Evolutionary conservation across 2,888 invertebrate species (phyloP), one percentile per base, ranked within the genome.

Genomic region (Aleiodes alternator): DNA sequence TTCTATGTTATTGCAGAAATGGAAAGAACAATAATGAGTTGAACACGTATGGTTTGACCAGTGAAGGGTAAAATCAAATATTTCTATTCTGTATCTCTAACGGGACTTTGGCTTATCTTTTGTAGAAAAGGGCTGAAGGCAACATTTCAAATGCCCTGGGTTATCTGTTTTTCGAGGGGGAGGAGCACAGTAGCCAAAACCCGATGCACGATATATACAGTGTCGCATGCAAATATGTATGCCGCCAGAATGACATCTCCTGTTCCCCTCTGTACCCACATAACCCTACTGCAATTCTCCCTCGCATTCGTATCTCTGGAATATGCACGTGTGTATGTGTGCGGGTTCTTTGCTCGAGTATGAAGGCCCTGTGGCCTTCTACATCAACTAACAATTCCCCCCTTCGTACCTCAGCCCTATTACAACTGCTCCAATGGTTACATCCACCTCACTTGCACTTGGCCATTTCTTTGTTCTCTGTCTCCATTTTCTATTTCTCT

Each of bases 151-250:
- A 31, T 29, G 73, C 71, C 73, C 55, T 53, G 31, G 38, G 50
- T 61, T 55, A 38, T n/a, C 68, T 66, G 31, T 11, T 43, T 43
- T 43, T 7, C 34, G 6, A 6, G 34, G 34, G 43, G 43, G 43
- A 43, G 43, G 12, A 55, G 56, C 53, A 50, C 64, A 51, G 50
- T 64, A 59, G 55, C 38, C 11, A 43, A 43, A 43, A 9, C 57
- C 51, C 57, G 23, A 56, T 38, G 55, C 56, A 9, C 71, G 71
- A 74, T 29, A 68, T 68, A 71, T 16, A 71, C 70, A 31, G 64
- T 69, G 76, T 77, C 72, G 79, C 80, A 82, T 82, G 82, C 81
- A 82, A 81, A 82, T 82, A 81, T 81, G 80, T 81, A 75, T 80
- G 79, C 78, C 79, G 78, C n/a, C 14, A 78, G 76, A 82, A 80